A percentile compares a stretch with the other conserved stretches of the same genome.
These are phyloP conservation scores for Apeira syringaria DNA, from an alignment of 2,888 invertebrate genomes.

Conservation along the genomic window DNA sequence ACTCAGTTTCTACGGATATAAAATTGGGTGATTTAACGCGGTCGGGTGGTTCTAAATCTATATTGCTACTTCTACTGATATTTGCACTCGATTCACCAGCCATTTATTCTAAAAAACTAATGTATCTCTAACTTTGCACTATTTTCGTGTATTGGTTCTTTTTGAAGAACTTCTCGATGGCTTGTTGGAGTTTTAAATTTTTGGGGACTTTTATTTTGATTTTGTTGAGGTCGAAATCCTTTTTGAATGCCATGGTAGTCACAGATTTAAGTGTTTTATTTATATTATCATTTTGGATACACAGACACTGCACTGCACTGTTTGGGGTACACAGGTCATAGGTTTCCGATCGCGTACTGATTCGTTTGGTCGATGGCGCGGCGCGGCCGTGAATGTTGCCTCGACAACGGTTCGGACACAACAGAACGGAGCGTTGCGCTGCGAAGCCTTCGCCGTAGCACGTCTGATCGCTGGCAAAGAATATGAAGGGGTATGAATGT, in stretches of 20 bases:
- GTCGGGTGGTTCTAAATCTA: slow-evolving; percentile 52
- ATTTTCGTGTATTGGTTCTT: slow-evolving; percentile 78
- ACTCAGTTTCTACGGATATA: slow-evolving; percentile 67
- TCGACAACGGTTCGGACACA: slow-evolving; percentile 73
- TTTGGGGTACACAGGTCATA: slow-evolving; percentile 24
- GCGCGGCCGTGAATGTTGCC: slow-evolving; percentile 53
- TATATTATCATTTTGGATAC: slow-evolving; percentile 60
- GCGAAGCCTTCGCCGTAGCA: slow-evolving; percentile 55
- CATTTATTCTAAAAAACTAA: slow-evolving; percentile 61
- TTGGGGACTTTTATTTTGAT: slow-evolving; percentile 62
- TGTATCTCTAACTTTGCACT: slow-evolving; percentile 64
- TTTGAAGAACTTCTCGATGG: slow-evolving; percentile 73
- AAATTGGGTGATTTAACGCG: slow-evolving; percentile 60
- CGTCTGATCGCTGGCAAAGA: slow-evolving; percentile 57
- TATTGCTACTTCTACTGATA: slow-evolving; percentile 65
- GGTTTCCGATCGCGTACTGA: slow-evolving; percentile 20
- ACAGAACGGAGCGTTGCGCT: slow-evolving; percentile 41
- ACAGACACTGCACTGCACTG: slow-evolving; percentile 67
- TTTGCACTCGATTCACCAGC: slow-evolving; percentile 71
- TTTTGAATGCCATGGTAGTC: slow-evolving; percentile 74
- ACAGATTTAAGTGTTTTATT: slow-evolving; percentile 43
- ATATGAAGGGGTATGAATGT: slow-evolving; percentile 27
- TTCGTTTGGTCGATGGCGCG: slow-evolving; percentile 53
- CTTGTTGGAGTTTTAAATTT: slow-evolving; percentile 68
- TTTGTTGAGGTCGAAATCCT: slow-evolving; percentile 73